Base-by-base conservation (phyloP, 2,888 invertebrate genomes). In the Crioceris asparagi region DNA sequence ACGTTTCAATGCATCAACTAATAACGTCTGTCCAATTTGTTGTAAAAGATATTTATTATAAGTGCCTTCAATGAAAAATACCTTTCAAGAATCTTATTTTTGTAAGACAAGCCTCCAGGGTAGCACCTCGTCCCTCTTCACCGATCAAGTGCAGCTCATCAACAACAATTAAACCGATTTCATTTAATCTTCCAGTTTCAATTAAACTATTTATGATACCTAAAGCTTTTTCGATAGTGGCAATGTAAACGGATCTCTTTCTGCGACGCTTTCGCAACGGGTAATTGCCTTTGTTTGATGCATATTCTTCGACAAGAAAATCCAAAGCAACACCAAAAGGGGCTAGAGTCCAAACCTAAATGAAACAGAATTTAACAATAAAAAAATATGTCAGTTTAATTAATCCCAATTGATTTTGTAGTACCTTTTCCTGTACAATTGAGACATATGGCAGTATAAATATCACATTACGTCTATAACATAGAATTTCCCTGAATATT, bases 141-240 rank as follows among this genome's bases (percentile, higher is more conserved):
- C 93, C 93, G 41, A 97, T 72, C 59, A 97, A 75, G 70, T 97
- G 97, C 32, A 90, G 61, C 62, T 97, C 97, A 67, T 97, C 97
- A 1, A 96, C 74, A 50, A 81, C 78, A 45, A 81, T 69, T 26
- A 94, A 66, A 1, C 92, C 91, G 34, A 93, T 66, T 61, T 83
- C 83, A 27, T 77, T 66, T 7, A 90, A 66, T 41, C 91, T 69
- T 8, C 75, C 69, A 18, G 71, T 64, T 56, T 93, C 91, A 44
- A 92, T 79, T 17, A 97, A 68, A 60, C 85, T 86, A 57, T 91
- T 82, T 12, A 94, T 64, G 3, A 98, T 64, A 5, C 84, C 81
- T 32, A 86, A 71, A 3, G 86, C 92, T 63, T 96, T 96, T 65
- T 98, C 97, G 44, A 96, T 92, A 0, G 97, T 97, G 2, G 90